Conservation (phyloP, 2,113 vertebrate genomes). For the Apus apus region DNA sequence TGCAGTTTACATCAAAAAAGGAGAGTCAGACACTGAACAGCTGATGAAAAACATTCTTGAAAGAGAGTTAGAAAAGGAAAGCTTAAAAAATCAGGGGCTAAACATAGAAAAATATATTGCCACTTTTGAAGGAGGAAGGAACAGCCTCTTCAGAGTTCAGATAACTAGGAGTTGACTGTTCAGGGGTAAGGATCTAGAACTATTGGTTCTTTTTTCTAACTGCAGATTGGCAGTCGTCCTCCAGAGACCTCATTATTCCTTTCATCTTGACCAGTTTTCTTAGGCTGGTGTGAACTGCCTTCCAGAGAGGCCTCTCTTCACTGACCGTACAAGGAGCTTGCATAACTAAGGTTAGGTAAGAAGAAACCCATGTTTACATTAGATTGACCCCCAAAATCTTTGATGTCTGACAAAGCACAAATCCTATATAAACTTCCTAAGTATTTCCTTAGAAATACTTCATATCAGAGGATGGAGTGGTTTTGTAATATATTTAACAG, state of each 20-base stretch:
- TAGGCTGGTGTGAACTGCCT: neutral
- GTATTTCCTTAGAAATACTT: neutral
- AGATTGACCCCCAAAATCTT: neutral
- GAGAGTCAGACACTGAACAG: neutral
- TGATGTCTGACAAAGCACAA: neutral
- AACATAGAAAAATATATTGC: neutral
- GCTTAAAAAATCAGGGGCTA: too few relatives aligned
- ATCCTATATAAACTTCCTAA: neutral
- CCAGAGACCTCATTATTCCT: neutral
- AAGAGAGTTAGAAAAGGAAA: neutral
- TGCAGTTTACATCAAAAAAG: neutral
- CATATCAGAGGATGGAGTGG: neutral
- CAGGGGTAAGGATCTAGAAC: neutral
- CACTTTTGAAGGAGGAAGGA: neutral
- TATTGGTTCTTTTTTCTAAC: neutral
- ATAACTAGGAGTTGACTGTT: neutral
- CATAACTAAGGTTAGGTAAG: neutral
- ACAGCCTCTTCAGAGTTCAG: neutral
- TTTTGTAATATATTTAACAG: neutral
- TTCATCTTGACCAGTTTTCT: neutral
- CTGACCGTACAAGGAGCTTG: neutral
- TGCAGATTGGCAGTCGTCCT: neutral
- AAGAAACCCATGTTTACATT: neutral
- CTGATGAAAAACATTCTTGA: neutral
- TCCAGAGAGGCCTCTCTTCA: neutral